Evolutionary conservation across 2,797 vertebrate species (phyloP).

Genomic region (Pseudochirops cupreus): DNA sequence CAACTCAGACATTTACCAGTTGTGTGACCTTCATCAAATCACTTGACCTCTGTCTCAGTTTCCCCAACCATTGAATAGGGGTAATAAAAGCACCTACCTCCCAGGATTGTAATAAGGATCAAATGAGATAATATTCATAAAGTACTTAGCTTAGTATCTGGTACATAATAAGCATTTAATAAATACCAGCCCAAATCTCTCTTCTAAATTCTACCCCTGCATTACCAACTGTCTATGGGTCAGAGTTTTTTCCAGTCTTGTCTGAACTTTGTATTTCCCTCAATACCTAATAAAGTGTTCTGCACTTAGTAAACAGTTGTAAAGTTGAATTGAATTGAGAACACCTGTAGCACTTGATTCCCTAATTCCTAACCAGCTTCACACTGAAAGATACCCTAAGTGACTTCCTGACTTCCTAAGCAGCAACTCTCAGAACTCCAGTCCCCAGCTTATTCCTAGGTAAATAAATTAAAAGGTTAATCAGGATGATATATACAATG

Average conservation of each 20-base stretch:
- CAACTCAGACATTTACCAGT: neutral
- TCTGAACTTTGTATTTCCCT: neutral
- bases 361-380: neutral
- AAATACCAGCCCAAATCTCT: neutral
- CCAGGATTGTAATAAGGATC: neutral
- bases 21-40: neutral
- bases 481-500: neutral
- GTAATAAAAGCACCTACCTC: neutral
- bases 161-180: neutral
- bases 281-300: neutral
- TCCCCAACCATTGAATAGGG: neutral
- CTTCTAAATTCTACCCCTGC: neutral
- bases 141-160: neutral
- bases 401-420: neutral
- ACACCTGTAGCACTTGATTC: neutral
- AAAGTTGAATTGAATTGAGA: neutral
- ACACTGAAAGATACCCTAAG: neutral
- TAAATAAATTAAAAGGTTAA: neutral
- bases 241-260: neutral
- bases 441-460: neutral
- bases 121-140: neutral
- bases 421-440: neutral
- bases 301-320: neutral
- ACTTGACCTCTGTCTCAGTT: neutral
- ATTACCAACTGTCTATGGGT: neutral